A percentile compares a stretch with the other conserved stretches of the same genome.
These are phyloP conservation scores for Epinephelus awoara DNA, from an alignment of 2,797 vertebrate species.

Conservation along the genomic window DNA sequence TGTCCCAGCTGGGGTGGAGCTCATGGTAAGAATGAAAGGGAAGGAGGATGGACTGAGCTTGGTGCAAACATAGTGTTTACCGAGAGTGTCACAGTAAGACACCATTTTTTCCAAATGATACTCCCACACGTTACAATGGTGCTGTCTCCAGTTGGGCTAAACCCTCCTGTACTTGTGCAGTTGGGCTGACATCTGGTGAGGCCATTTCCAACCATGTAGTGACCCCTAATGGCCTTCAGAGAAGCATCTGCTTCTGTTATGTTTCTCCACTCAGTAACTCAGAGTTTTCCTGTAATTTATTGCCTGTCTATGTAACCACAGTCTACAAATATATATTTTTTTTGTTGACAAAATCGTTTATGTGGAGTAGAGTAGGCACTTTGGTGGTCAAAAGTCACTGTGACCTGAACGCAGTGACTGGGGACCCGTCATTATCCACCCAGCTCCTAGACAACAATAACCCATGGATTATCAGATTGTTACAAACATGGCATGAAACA, in stretches of 20 bases:
- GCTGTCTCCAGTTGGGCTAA: not conserved
- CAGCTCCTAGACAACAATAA: too few species aligned
- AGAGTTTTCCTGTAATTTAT: not conserved
- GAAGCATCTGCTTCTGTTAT: not conserved
- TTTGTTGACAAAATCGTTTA: not conserved
- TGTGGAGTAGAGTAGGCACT: not conserved
- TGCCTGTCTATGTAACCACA: not conserved
- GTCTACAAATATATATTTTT: not conserved
- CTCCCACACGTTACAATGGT: not conserved
- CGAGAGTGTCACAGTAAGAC: not conserved
- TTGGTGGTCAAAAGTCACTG: too few species aligned
- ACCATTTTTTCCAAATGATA: too few species aligned
- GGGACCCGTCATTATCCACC: too few species aligned
- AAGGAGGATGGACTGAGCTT: not conserved
- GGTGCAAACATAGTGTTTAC: not conserved
- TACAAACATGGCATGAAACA: too few species aligned
- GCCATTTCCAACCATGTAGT: too few species aligned
- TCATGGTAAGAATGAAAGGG: constrained; percentile 75
- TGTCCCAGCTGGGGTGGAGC: constrained; percentile 90
- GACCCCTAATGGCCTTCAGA: too few species aligned
- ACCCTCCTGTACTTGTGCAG: not conserved
- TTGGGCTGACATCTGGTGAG: not conserved
- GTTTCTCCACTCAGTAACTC: not conserved
- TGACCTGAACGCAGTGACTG: too few species aligned
- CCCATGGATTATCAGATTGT: too few species aligned